Base-by-base conservation (phyloP, 2,113 vertebrate species). In the Eurystomus gularis region DNA sequence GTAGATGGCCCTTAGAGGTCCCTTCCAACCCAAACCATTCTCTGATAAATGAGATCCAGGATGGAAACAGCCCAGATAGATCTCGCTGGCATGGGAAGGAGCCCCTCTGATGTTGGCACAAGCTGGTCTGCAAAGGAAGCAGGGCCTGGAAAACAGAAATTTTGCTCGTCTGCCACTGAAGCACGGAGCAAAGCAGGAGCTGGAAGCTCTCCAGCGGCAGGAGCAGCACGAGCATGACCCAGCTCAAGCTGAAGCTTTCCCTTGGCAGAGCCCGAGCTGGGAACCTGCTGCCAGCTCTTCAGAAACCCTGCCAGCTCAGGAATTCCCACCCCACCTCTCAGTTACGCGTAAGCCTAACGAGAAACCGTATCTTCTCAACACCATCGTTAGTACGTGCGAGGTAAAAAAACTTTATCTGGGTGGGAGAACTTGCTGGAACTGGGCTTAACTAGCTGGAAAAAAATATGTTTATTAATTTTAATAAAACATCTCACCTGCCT, bases 31-130 rank as follows among this genome's bases (percentile, higher is more conserved):
- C n/a, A n/a, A n/a, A n/a, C n/a, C n/a, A n/a, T n/a, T n/a, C n/a
- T n/a, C n/a, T n/a, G n/a, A n/a, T 42, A 42, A 18, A 9, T 10
- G 42, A 35, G 57, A 2, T 3, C 7, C 1, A 3, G 66, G 61
- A 2, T 80, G 49, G 24, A 16, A 9, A 17, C 64, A 66, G 51
- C 3, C 21, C 39, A 2, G 28, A 20, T 11, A 54, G 39, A 8
- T n/a, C 2, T 5, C 9, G 33, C 23, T 28, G 11, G 23, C 2
- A 6, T 3, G 11, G 7, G 37, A 16, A 10, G 17, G 10, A 58
- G 26, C 25, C 26, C 18, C 29, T 64, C 24, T 16, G 2, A 4
- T 5, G 7, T 7, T n/a, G 40, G 6, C 29, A 31, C 7, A 2
- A 40, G 28, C 44, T 2, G 9, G 11, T 33, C 29, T 28, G 9